Evolutionary conservation across 2,113 vertebrate genomes (phyloP).

Genomic region (Hippocampus comes): DNA sequence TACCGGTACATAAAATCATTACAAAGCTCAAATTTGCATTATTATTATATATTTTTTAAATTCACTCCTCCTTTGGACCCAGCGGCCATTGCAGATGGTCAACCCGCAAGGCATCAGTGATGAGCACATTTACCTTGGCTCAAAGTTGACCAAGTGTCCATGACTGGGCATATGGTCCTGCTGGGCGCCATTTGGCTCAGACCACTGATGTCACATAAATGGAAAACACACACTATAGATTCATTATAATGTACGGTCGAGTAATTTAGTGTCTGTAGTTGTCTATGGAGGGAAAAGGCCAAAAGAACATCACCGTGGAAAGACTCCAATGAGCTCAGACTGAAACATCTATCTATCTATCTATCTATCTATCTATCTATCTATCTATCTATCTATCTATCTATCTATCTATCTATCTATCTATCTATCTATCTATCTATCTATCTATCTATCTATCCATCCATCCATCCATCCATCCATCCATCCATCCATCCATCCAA

Average conservation of each 20-base stretch:
- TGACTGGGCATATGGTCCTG: slow-evolving; percentile 72
- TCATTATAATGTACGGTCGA: slow-evolving; percentile 39
- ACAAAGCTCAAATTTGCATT: slow-evolving; percentile 8
- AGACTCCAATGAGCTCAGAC: neutral
- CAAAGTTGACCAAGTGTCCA: slow-evolving; percentile 50
- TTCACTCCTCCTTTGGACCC: slow-evolving; percentile 20
- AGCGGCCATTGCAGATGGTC: slow-evolving; percentile 68
- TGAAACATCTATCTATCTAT: neutral
- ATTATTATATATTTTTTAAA: neutral
- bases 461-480: too few relatives aligned
- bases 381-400: neutral
- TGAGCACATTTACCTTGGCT: slow-evolving; percentile 67
- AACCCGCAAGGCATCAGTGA: slow-evolving; percentile 65
- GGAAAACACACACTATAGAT: slow-evolving; percentile 57
- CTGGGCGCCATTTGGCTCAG: slow-evolving; percentile 67
- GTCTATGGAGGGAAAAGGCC: slow-evolving; percentile 25
- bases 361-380: neutral
- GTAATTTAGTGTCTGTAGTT: slow-evolving; percentile 50
- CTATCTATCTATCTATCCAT: too few relatives aligned
- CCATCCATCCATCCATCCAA: neutral
- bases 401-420: too few relatives aligned
- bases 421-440: too few relatives aligned
- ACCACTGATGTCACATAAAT: slow-evolving; percentile 54
- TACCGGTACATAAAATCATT: neutral
- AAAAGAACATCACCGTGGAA: slow-evolving; percentile 35